A percentile compares a stretch with the other conserved stretches of the same genome.
phyloP scores from a whole-genome alignment of 1,140 invertebrate species.

The Cotesia glomerata region DNA sequence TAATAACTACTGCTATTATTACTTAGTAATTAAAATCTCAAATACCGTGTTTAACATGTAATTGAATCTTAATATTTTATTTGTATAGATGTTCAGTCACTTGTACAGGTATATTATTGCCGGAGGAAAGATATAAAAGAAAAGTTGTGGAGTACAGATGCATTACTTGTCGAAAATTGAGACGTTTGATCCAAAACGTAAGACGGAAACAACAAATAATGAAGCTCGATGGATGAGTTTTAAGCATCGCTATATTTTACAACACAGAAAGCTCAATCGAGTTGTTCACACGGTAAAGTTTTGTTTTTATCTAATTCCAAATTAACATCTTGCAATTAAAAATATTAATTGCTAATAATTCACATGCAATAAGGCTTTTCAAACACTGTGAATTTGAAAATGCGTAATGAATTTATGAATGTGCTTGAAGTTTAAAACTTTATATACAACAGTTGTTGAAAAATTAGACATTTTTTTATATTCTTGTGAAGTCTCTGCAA shows the following conservation, averaged over 20 bases:
- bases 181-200: slow-evolving; percentile 15
- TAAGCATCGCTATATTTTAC: slow-evolving; percentile 5
- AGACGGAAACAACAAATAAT: slow-evolving; percentile 9
- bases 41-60: not conserved
- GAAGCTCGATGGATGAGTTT: slow-evolving; percentile 15
- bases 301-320: slow-evolving; percentile 3
- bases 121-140: slow-evolving; percentile 14
- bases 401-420: too few relatives aligned
- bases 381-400: too few relatives aligned
- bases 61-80: not conserved
- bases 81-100: slow-evolving; percentile 12
- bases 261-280: slow-evolving; percentile 9
- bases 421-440: too few relatives aligned
- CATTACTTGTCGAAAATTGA: slow-evolving; percentile 14
- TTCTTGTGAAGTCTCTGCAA: too few relatives aligned
- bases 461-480: too few relatives aligned
- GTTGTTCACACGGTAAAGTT: slow-evolving; percentile 14
- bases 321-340: not conserved
- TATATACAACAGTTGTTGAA: too few relatives aligned
- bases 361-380: too few relatives aligned
- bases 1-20: not conserved
- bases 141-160: slow-evolving; percentile 7
- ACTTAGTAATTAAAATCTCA: slow-evolving; percentile 8
- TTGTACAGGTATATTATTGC: slow-evolving; percentile 6
- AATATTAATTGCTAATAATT: too few relatives aligned